phyloP scores from a whole-genome alignment of 2,888 invertebrate species.

The Tetrapedia diversipes region DNA sequence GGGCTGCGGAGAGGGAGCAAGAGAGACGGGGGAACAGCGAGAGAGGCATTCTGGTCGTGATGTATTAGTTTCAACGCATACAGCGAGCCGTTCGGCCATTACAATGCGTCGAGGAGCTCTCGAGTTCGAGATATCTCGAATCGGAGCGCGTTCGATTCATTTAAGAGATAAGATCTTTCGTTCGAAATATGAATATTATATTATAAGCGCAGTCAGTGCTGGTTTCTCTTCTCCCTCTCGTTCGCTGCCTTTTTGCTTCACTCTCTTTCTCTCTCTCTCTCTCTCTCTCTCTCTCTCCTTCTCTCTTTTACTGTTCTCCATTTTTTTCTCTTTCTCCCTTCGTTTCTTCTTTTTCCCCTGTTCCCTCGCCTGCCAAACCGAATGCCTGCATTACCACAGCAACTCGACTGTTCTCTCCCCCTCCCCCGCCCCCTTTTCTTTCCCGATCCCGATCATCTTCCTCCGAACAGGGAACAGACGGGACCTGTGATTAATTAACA shows the following conservation, averaged over 20 bases:
- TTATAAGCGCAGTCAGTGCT: conserved; percentile 77
- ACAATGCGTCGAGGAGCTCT: conserved; percentile 75
- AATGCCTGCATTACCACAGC: conserved; percentile 62
- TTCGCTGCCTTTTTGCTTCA: conserved; percentile 40
- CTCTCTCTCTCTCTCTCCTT: conserved; percentile 40
- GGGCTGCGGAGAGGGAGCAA: conserved; percentile 31
- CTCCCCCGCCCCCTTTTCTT: conserved; percentile 1
- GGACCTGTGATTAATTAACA: conserved; percentile 48
- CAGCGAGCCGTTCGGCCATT: conserved; percentile 67
- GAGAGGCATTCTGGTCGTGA: conserved; percentile 62
- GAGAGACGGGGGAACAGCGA: conserved; percentile 48
- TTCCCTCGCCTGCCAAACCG: conserved; percentile 58
- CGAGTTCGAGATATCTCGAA: conserved; percentile 80
- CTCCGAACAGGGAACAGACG: conserved; percentile 1
- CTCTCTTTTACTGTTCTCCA: conserved; percentile 25
- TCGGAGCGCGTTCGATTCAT: conserved; percentile 82
- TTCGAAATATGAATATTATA: conserved; percentile 83
- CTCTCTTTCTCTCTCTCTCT: conserved; percentile 28
- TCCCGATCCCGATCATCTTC: conserved; percentile 13
- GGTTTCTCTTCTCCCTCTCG: conserved; percentile 55
- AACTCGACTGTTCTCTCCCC: conserved; percentile 40
- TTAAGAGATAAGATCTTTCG: conserved; percentile 82
- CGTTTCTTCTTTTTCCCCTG: conserved; percentile 41
- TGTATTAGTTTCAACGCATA: conserved; percentile 75
- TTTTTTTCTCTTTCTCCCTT: conserved; percentile 29